Conservation (phyloP, 2,113 vertebrate genomes). For the Xiphophorus hellerii region DNA sequence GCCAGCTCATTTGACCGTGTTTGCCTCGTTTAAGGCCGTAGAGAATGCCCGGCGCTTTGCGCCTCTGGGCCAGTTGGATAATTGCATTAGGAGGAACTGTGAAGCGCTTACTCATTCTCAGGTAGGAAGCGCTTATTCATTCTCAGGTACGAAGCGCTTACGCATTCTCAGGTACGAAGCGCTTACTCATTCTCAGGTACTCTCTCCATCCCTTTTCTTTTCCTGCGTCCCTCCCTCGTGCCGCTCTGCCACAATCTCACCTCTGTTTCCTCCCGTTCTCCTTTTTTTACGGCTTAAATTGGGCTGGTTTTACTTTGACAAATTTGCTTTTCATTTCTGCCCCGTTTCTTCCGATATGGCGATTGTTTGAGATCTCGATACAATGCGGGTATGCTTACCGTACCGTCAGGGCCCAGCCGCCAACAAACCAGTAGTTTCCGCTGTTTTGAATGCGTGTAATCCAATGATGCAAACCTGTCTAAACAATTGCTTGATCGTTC, state of each 20-base stretch:
- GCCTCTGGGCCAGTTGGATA: constrained; percentile 61
- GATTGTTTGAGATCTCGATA: neutral
- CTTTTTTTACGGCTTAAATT: neutral
- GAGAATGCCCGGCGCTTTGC: constrained; percentile 53
- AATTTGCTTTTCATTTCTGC: constrained; percentile 27
- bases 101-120: constrained; percentile 59
- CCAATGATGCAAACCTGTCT: too few relatives aligned
- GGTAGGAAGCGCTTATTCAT: constrained; percentile 29
- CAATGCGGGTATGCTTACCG: neutral
- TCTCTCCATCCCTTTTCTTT: constrained; percentile 44
- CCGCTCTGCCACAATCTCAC: constrained; percentile 49
- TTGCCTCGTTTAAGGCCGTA: constrained; percentile 57
- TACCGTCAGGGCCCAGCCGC: too few relatives aligned
- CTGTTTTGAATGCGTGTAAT: too few relatives aligned
- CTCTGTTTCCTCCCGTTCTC: constrained; percentile 44
- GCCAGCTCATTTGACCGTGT: constrained; percentile 43
- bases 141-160: too few relatives aligned
- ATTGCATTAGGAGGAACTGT: constrained; percentile 51
- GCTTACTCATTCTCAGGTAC: too few relatives aligned
- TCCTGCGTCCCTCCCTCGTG: constrained; percentile 19
- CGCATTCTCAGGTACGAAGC: too few relatives aligned
- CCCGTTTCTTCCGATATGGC: neutral
- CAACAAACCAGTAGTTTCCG: too few relatives aligned
- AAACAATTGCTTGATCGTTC: too few relatives aligned
- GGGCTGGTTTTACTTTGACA: constrained; percentile 7